A percentile compares a stretch with the other conserved stretches of the same genome.
Evolutionary conservation across 2,888 invertebrate species (phyloP).

Genomic region (Xanthorhoe designata): DNA sequence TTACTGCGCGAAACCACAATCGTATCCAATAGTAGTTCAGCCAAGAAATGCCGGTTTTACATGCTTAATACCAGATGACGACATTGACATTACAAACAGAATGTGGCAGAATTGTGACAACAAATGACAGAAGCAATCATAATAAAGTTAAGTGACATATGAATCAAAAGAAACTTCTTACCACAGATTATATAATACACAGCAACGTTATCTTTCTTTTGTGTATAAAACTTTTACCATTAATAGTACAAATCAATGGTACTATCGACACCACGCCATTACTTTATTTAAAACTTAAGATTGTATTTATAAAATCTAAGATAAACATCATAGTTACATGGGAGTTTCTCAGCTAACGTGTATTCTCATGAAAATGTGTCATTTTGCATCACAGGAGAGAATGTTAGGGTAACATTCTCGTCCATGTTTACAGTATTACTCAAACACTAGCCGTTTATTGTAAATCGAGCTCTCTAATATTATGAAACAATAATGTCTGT

Average conservation of each 20-base stretch:
- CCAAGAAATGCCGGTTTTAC: not conserved
- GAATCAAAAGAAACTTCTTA: too few species aligned
- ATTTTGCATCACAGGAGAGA: conserved; percentile 48
- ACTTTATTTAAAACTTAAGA: too few species aligned
- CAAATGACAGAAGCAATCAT: too few species aligned
- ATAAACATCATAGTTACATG: not conserved
- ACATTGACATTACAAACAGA: not conserved
- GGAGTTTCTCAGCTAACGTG: conserved; percentile 15
- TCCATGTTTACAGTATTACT: conserved; percentile 52
- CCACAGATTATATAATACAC: too few species aligned
- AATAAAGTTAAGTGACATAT: too few species aligned
- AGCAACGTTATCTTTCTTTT: too few species aligned
- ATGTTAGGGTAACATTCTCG: conserved; percentile 49
- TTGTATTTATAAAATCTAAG: not conserved
- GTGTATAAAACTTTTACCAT: too few species aligned
- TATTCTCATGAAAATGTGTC: conserved; percentile 43
- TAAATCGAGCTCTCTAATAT: conserved; percentile 66
- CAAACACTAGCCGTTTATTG: conserved; percentile 66
- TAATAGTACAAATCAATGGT: too few species aligned
- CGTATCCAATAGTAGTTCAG: not conserved
- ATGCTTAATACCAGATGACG: not conserved
- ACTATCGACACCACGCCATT: too few species aligned
- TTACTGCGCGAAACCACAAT: conserved; percentile 3
- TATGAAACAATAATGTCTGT: conserved; percentile 69
- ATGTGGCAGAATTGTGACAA: not conserved